Base-by-base conservation (phyloP, 1,140 invertebrate species). In the Latrodectus geometricus region DNA sequence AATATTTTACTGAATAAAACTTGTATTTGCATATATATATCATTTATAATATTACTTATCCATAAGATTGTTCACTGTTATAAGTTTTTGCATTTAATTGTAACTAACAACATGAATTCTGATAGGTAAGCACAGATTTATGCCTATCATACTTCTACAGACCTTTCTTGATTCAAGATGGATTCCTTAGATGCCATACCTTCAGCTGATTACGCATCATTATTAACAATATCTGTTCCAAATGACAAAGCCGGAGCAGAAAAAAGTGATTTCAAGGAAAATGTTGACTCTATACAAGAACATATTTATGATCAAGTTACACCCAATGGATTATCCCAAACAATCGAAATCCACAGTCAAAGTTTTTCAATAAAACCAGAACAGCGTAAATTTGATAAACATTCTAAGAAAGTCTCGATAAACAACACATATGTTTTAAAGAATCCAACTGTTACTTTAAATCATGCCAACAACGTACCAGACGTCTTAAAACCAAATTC, bases 271-370 rank as follows among this genome's bases (percentile, higher is more conserved):
- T n/a, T 21, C 14, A 84, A 84, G 12, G 70, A 68, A 84, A 66
- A 50, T 84, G 21, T 61, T 9, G 50, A 72, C 17, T 50, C 21
- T 17, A 54, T 54, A 12, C 81, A 84, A 54, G 81, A 76, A 84
- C 81, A 84, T 23, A 84, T 84, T 52, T 84, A 84, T 35, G 81
- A 70, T 54, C 81, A 84, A 84, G 81, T 84, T 12, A 21, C n/a
- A 8, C 56, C n/a, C 15, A 52, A 61, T 69, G 61, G n/a, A 14
- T 48, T 8, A 49, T 21, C 21, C 21, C 48, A 76, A 61, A 8
- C 15, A 54, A 56, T 17, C 9, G 8, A 15, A 75, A 17, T n/a
- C 8, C 49, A 15, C 8, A 12, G 8, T 75, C 14, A 54, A 75
- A n/a, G n/a, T 2, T 0, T 49, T 52, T 21, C 50, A 21, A 17